Percentiles rank a stretch among this genome's conserved stretches.
phyloP scores from a whole-genome alignment of 2,888 invertebrate species.

The Callinectes sapidus region DNA sequence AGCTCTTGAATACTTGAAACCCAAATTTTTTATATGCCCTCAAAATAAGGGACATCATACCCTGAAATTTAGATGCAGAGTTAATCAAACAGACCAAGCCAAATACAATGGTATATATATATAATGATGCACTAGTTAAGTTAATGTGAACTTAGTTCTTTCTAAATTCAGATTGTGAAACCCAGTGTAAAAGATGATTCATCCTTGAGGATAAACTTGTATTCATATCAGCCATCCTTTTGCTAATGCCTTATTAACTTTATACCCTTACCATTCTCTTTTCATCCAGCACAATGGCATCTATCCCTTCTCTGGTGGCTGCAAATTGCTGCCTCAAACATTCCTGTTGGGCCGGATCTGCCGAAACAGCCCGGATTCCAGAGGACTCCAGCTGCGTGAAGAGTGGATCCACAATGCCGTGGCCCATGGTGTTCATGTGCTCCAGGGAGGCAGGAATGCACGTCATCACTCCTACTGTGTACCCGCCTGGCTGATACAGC shows the following conservation, averaged over 20 bases:
- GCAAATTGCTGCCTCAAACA: constrained; percentile 71
- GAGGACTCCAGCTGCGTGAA: constrained; percentile 68
- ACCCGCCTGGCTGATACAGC: constrained; percentile 64
- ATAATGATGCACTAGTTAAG: too few relatives aligned
- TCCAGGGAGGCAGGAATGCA: constrained; percentile 67
- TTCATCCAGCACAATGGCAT: constrained; percentile 58
- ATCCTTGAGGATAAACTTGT: too few relatives aligned
- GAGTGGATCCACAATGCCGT: constrained; percentile 72
- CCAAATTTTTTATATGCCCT: too few relatives aligned
- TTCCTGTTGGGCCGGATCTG: constrained; percentile 56
- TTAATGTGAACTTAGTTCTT: too few relatives aligned
- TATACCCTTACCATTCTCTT: constrained; percentile 42
- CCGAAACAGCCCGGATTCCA: constrained; percentile 58
- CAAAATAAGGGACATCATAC: too few relatives aligned
- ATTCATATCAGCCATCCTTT: neutral
- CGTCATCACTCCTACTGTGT: constrained; percentile 63
- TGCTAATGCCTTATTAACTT: neutral
- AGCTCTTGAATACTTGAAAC: too few relatives aligned
- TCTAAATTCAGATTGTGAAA: too few relatives aligned
- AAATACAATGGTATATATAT: too few relatives aligned
- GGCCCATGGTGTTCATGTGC: constrained; percentile 71
- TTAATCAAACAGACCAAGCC: too few relatives aligned
- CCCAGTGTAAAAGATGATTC: too few relatives aligned
- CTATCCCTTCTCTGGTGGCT: constrained; percentile 68
- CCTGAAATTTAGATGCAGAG: too few relatives aligned